Conservation (phyloP, 2,113 vertebrate species). For the Datnioides undecimradiatus region DNA sequence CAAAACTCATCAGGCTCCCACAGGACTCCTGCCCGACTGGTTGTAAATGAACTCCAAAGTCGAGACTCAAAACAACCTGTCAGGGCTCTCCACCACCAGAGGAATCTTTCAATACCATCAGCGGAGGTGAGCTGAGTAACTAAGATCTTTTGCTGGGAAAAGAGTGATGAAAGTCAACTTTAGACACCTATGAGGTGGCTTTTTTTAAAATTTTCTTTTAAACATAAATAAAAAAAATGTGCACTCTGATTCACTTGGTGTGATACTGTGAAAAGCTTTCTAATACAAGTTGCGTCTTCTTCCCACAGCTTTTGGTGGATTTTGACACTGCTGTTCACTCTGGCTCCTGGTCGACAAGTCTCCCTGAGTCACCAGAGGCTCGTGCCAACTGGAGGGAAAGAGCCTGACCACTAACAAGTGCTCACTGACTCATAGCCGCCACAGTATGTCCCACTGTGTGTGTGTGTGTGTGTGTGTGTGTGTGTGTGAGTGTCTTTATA, state of each 20-base stretch:
- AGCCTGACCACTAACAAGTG: constrained; percentile 84
- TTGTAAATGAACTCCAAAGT: constrained; percentile 78
- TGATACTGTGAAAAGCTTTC: constrained; percentile 46
- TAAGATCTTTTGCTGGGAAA: constrained; percentile 32
- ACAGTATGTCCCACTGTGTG: constrained; percentile 75
- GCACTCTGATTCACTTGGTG: constrained; percentile 41
- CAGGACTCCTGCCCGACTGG: constrained; percentile 69
- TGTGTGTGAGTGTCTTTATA: constrained; percentile 49
- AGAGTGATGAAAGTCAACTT: constrained; percentile 52
- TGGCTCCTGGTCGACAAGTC: constrained; percentile 73
- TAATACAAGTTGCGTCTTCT: constrained; percentile 45
- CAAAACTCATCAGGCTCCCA: constrained; percentile 75
- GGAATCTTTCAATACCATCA: constrained; percentile 50
- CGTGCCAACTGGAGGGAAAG: constrained; percentile 79
- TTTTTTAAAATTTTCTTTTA: neutral
- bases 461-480: constrained; percentile 42
- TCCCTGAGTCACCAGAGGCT: constrained; percentile 78
- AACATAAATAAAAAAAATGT: constrained; percentile 16
- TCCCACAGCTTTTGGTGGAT: constrained; percentile 66
- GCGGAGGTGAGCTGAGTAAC: constrained; percentile 58
- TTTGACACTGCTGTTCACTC: constrained; percentile 81
- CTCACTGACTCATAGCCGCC: constrained; percentile 82
- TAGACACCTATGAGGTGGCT: neutral
- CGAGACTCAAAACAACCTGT: constrained; percentile 78
- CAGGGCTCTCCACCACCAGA: constrained; percentile 57